A percentile compares a stretch with the other conserved stretches of the same genome.
Evolutionary conservation across 1,140 invertebrate genomes (phyloP).

Genomic region (Delia radicum): DNA sequence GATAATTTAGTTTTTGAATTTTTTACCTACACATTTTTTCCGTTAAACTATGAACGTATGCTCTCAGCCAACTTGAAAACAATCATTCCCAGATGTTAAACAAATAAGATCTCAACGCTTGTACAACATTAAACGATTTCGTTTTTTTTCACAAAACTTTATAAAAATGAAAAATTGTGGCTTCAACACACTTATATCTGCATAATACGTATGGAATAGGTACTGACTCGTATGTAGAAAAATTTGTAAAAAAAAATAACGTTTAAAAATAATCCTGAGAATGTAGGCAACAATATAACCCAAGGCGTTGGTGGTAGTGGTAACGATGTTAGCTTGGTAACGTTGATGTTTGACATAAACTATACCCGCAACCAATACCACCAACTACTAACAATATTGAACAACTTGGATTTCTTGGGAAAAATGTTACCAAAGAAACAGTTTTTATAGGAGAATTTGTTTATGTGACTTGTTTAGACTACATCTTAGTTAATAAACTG

Average conservation of each 20-base stretch:
- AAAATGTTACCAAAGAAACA: not conserved
- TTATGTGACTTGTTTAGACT: not conserved
- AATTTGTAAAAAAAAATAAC: not conserved
- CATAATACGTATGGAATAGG: not conserved
- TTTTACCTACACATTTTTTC: not conserved
- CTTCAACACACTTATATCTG: not conserved
- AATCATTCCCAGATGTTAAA: constrained; percentile 14
- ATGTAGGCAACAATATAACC: not conserved
- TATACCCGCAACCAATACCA: not conserved
- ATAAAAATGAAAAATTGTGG: not conserved
- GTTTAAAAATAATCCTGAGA: not conserved
- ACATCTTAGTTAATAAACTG: no score
- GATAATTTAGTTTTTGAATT: not conserved
- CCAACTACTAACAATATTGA: not conserved
- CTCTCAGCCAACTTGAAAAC: not conserved
- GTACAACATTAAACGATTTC: not conserved
- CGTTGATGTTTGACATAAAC: not conserved
- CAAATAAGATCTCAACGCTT: not conserved
- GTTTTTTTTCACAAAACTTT: not conserved
- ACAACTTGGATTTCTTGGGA: not conserved
- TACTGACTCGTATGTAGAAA: not conserved
- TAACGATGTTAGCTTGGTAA: not conserved
- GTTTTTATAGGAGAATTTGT: not conserved
- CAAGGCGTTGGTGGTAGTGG: not conserved
- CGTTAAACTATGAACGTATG: not conserved